Evolutionary conservation across 2,797 vertebrate genomes (phyloP), one percentile per base, ranked within the genome.

Genomic region (Synaphobranchus kaupii): DNA sequence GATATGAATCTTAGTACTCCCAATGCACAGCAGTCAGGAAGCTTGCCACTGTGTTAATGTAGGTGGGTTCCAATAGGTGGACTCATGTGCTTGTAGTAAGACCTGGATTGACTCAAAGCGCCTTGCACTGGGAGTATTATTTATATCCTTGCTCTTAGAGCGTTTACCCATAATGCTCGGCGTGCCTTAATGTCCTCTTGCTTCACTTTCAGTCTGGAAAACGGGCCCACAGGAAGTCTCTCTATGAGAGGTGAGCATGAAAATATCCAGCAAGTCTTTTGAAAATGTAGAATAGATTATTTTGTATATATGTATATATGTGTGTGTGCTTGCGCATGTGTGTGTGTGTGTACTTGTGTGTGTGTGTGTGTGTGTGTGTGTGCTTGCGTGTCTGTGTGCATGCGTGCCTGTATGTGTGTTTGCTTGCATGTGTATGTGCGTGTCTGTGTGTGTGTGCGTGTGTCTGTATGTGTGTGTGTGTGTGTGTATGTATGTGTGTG

Each of bases 171-270:
- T 5, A 48, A 10, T 80, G n/a, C 44, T 80, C 10, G 1, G 31
- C 71, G 4, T 20, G 28, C 54, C 80, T 12, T n/a, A 82, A 82
- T 25, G 13, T 34, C 25, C 25, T 60, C 8, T 39, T 87, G 44
- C 47, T n/a, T 89, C 90, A 91, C 80, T 88, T 86, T 13, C 90
- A 98, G 98, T 92, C 94, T 47, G 95, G 94, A 85, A 97, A 97
- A 92, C 96, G 97, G 90, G 92, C 94, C 50, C 96, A 97, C 52
- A 97, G 97, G 92, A 99, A 98, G 88, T 96, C 96, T 81, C 94
- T 99, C 13, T 98, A 98, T 87, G 97, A 98, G 87, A 98, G 98
- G 98, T 98, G 94, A 95, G 91, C 85, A 1, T 47, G 15, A 8
- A 66, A 25, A 44, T 25, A 47, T 22, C 60, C 20, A 54, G 7